Base-by-base conservation (phyloP, 2,797 vertebrate species). In the Lutjanus argentimaculatus region DNA sequence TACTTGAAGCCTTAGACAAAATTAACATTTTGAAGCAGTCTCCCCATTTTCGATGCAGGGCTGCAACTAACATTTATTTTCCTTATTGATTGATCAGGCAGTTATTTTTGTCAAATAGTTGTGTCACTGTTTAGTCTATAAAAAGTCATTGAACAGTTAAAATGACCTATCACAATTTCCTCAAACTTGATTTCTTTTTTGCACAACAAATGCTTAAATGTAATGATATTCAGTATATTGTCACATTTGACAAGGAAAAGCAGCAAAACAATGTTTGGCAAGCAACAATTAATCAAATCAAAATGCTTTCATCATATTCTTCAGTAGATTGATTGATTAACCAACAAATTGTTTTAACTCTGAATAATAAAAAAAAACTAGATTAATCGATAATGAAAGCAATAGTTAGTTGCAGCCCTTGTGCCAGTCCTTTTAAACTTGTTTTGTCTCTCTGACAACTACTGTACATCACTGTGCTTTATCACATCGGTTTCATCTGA, bases 401-500 rank as follows among this genome's bases (percentile, higher is more conserved):
- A 40, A 30, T 25, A 45, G 16, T 55, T 66, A 49, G 21, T 52
- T 66, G 42, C 11, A 30, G 55, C 2, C 0, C 16, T 49, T 58
- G 19, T 46, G 12, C 11, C 16, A 25, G 21, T 46, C 53, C 12
- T n/a, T 70, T 74, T 53, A 56, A 72, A 25, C 21, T 17, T 40
- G 9, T 13, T 9, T 55, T 30, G 25, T 30, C 25, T 30, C 25
- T 30, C 25, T 30, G 25, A 30, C 25, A 30, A 46, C 53, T 25
- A n/a, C 45, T 79, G 65, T 66, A 72, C 62, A 46, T 66, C 49
- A 22, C 63, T 67, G 5, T 66, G 45, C 43, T 73, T 78, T 74
- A 89, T 88, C 66, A 74, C 52, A 67, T 79, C 71, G 1, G 4
- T 71, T 68, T 78, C 57, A 76, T 75, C 61, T 77, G 57, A 66